phyloP scores from a whole-genome alignment of 2,888 invertebrate species.

The Coremacera marginata region DNA sequence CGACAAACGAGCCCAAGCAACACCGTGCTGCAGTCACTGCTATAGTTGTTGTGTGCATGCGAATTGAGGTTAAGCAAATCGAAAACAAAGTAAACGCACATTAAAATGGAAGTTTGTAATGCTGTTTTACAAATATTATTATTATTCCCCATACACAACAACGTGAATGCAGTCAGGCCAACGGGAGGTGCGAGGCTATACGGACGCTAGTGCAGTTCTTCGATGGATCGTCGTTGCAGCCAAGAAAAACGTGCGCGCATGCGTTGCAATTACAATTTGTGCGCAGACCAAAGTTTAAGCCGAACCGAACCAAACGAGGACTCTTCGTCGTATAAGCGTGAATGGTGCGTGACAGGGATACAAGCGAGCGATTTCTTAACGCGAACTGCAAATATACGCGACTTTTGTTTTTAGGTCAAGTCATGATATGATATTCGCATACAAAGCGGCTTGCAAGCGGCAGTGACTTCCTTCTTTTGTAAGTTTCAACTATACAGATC shows the following conservation, averaged over 20 bases:
- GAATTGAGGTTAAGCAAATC: conserved; percentile 61
- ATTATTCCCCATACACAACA: conserved; percentile 22
- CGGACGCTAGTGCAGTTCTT: not conserved
- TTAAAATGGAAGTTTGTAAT: conserved; percentile 20
- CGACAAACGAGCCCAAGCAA: not conserved
- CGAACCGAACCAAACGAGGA: conserved; percentile 38
- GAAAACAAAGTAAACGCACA: conserved; percentile 25
- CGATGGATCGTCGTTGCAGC: conserved; percentile 46
- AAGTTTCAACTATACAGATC: not conserved
- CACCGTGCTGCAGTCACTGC: not conserved
- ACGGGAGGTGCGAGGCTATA: conserved; percentile 19
- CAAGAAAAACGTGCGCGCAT: conserved; percentile 55
- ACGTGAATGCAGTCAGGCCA: conserved; percentile 36
- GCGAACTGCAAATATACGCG: conserved; percentile 4
- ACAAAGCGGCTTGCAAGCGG: conserved; percentile 12
- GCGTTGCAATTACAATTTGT: conserved; percentile 46
- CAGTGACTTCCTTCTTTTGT: not conserved
- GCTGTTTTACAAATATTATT: not conserved
- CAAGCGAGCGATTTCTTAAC: conserved; percentile 27
- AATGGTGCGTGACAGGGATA: conserved; percentile 40
- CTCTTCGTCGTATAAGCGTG: conserved; percentile 6
- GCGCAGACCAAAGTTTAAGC: not conserved
- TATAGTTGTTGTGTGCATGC: conserved; percentile 44
- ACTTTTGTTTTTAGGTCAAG: conserved; percentile 37
- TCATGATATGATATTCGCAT: conserved; percentile 35